Base-by-base conservation (phyloP, 53 echinoderm and acorn worm genomes). In the Patiria pectinifera region DNA sequence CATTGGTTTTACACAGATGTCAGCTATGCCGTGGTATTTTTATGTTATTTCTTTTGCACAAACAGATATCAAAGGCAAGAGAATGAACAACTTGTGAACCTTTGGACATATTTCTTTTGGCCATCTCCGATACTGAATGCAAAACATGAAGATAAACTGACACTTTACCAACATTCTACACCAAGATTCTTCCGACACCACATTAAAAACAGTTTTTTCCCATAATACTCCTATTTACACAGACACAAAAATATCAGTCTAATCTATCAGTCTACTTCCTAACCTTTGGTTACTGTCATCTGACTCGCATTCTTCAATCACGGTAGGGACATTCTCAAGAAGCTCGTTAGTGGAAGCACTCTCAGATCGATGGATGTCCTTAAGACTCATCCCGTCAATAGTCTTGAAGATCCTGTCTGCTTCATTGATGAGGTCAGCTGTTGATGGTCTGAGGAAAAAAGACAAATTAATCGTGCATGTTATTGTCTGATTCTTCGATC, bases 331-430 rank as follows among this genome's bases (percentile, higher is more conserved):
- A 26, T 87, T 80, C 78, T 93, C 88, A 85, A 95, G 82, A 11
- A 97, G 92, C 23, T 97, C 97, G 69, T 92, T 94, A 2, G 97
- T 97, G 48, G 89, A 92, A 6, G 96, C 90, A 78, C 95, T 97
- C 19, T 96, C 93, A 3, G 90, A 63, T 47, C 69, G 44, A 62
- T 69, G 81, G 45, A 46, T 25, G 0, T 71, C 74, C 53, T 62
- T 45, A 45, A 26, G 66, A 12, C 45, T 81, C 24, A 13, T 59
- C 47, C 80, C 80, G 8, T 69, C 90, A 3, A 90, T 46, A 2
- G 69, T 80, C 70, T 82, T 76, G 22, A 87, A 91, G 46, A 93
- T 87, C n/a, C 69, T 78, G 4, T 89, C 89, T 14, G 98, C 98
- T 19, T 96, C 96, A 48, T 91, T 86, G 45, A 97, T 71, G 6